These are phyloP conservation scores for Choreutis nemorana DNA, from an alignment of 2,888 invertebrate genomes.

Conservation along the genomic window DNA sequence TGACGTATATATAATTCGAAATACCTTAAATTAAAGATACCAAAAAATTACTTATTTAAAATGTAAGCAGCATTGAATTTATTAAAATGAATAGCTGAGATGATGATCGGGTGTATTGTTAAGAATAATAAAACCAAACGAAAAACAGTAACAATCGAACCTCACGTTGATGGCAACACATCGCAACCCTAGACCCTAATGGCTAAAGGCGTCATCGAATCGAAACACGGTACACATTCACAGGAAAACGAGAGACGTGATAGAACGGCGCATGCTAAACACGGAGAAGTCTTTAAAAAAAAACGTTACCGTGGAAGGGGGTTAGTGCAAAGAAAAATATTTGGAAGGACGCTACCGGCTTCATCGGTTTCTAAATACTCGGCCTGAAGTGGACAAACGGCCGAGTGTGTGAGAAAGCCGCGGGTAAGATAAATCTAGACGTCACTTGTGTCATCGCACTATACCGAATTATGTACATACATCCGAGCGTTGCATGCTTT, in stretches of 20 bases:
- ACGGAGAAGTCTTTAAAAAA: slow-evolving; percentile 25
- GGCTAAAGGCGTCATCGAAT: slow-evolving; percentile 15
- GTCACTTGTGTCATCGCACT: slow-evolving; percentile 22
- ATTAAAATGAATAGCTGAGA: too few relatives aligned
- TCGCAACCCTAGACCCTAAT: slow-evolving; percentile 17
- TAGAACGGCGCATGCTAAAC: slow-evolving; percentile 44
- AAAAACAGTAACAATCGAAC: too few relatives aligned
- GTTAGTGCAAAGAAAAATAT: slow-evolving; percentile 41
- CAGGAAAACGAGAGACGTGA: slow-evolving; percentile 34
- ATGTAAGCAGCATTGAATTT: too few relatives aligned
- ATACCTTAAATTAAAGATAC: too few relatives aligned
- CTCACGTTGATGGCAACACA: too few relatives aligned
- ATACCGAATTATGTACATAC: slow-evolving; percentile 35
- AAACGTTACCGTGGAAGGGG: too few relatives aligned
- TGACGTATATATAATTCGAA: too few relatives aligned
- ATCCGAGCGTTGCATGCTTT: slow-evolving; percentile 34
- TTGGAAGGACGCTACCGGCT: slow-evolving; percentile 41
- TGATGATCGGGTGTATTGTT: too few relatives aligned
- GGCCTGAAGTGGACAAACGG: slow-evolving; percentile 13
- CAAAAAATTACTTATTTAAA: too few relatives aligned
- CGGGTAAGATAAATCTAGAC: slow-evolving; percentile 14
- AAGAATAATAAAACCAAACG: too few relatives aligned
- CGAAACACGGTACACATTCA: slow-evolving; percentile 45
- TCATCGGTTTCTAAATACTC: slow-evolving; percentile 16
- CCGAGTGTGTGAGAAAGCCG: slow-evolving; percentile 12